These are phyloP conservation scores for Andinoacara biseriatus DNA, from an alignment of 2,113 vertebrate species.

Conservation along the genomic window DNA sequence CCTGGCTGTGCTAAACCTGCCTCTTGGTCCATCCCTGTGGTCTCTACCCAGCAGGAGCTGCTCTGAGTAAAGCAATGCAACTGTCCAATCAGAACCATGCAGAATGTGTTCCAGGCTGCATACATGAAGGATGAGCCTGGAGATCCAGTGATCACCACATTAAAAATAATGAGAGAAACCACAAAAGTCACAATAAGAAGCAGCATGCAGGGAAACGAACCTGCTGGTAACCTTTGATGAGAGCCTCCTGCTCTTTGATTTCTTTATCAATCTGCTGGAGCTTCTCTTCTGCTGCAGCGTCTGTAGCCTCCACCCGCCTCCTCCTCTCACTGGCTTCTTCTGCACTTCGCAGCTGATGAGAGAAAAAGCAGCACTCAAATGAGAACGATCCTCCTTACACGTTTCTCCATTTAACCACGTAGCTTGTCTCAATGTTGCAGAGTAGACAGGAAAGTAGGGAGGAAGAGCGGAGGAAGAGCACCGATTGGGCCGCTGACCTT, in stretches of 20 bases:
- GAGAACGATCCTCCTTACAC: neutral
- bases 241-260: constrained; percentile 88
- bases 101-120: too few species aligned
- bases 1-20: neutral
- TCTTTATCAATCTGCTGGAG: constrained; percentile 87
- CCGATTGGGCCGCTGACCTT: too few species aligned
- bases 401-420: too few species aligned
- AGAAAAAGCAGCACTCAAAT: neutral
- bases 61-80: too few species aligned
- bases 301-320: constrained; percentile 65
- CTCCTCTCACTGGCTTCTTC: constrained; percentile 82
- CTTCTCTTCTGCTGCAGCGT: constrained; percentile 81
- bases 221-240: constrained; percentile 95
- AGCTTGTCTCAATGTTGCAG: too few species aligned
- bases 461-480: too few species aligned
- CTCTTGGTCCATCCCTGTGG: too few species aligned
- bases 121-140: too few species aligned
- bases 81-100: too few species aligned
- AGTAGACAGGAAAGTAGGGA: too few species aligned
- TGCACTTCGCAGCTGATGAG: constrained; percentile 80
- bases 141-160: too few species aligned
- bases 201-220: constrained; percentile 61
- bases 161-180: neutral
- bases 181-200: neutral
- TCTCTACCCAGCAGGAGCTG: too few species aligned